Evolutionary conservation across 2,888 invertebrate genomes (phyloP).

Genomic region (Adela reaumurella): DNA sequence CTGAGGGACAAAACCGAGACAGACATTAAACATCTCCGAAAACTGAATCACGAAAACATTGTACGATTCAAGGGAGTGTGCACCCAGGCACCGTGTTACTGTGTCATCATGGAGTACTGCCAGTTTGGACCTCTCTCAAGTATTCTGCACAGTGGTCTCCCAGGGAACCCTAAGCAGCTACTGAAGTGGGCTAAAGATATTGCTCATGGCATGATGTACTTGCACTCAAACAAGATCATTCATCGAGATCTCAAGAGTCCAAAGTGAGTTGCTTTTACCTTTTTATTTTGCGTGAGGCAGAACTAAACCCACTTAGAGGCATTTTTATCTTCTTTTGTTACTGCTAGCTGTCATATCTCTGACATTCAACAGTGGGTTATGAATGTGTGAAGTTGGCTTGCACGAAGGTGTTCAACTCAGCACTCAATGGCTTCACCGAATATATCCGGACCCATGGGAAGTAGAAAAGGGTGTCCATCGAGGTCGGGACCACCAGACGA

Average conservation of each 20-base stretch:
- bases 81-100: conserved; percentile 86
- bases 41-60: conserved; percentile 94
- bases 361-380: too few relatives aligned
- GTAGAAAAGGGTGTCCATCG: too few relatives aligned
- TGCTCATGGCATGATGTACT: conserved; percentile 93
- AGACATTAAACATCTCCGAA: conserved; percentile 85
- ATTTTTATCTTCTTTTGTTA: too few relatives aligned
- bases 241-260: conserved; percentile 98
- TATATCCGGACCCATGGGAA: too few relatives aligned
- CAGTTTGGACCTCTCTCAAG: conserved; percentile 93
- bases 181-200: conserved; percentile 95
- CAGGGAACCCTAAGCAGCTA: conserved; percentile 80
- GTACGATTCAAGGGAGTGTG: conserved; percentile 84
- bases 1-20: conserved; percentile 89
- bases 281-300: conserved; percentile 3
- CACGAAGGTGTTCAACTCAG: too few relatives aligned
- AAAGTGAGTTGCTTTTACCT: conserved; percentile 68
- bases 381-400: too few relatives aligned
- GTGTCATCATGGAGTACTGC: conserved; percentile 98
- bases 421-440: too few relatives aligned
- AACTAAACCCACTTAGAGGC: too few relatives aligned
- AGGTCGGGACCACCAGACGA: too few relatives aligned
- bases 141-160: conserved; percentile 77
- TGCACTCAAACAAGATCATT: conserved; percentile 94
- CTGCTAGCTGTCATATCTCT: too few relatives aligned